phyloP scores from a whole-genome alignment of 2,888 invertebrate species.

The Masnerella sp. region DNA sequence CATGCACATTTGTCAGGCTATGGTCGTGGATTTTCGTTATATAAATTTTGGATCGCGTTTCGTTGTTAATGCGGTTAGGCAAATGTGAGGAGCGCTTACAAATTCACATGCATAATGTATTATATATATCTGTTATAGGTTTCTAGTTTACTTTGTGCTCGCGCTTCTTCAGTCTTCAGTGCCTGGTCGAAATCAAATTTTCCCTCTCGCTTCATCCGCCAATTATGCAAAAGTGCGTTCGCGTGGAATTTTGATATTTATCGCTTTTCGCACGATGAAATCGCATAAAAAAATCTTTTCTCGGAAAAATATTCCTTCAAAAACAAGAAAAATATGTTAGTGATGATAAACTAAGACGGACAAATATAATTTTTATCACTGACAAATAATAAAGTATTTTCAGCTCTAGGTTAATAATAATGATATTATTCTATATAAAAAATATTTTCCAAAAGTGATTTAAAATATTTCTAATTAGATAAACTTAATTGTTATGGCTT shows the following conservation, averaged over 20 bases:
- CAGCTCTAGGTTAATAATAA: too few relatives aligned
- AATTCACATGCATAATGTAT: conserved; percentile 37
- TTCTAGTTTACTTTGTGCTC: conserved; percentile 39
- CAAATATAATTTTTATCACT: too few relatives aligned
- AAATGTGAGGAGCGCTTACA: conserved; percentile 39
- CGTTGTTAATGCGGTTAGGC: conserved; percentile 39
- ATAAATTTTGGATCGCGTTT: conserved; percentile 44
- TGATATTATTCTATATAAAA: too few relatives aligned
- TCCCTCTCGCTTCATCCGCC: conserved; percentile 15
- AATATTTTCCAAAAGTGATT: too few relatives aligned
- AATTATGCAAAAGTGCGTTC: conserved; percentile 33
- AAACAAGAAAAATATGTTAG: too few relatives aligned
- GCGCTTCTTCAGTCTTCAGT: conserved; percentile 34
- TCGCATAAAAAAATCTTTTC: too few relatives aligned
- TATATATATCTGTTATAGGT: conserved; percentile 28
- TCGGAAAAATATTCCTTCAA: too few relatives aligned
- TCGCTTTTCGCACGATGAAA: neutral
- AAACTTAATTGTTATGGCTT: too few relatives aligned
- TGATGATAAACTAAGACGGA: too few relatives aligned
- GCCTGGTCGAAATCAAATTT: conserved; percentile 34
- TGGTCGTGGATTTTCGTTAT: conserved; percentile 37
- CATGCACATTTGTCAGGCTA: conserved; percentile 25
- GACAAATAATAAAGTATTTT: too few relatives aligned
- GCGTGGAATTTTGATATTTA: conserved; percentile 23
- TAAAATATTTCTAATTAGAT: too few relatives aligned